Evolutionary conservation across 1,140 invertebrate genomes (phyloP), one percentile per base, ranked within the genome.

Genomic region (Schlechtendalia chinensis): DNA sequence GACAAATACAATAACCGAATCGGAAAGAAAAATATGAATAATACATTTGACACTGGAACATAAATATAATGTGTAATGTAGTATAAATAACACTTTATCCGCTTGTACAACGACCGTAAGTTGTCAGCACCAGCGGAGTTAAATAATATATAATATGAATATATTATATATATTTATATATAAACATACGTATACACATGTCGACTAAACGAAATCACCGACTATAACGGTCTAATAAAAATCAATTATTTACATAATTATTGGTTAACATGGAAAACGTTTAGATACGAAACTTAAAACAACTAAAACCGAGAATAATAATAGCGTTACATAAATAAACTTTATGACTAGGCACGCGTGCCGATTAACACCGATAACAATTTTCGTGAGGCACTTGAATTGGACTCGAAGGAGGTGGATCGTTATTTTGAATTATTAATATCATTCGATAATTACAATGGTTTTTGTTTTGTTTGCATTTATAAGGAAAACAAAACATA

Each of bases 381-480:
- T 75, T 22, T 59, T 22, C 5, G 54, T 50, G 29, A 79, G 75
- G 75, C 75, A 79, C 75, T 79, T 63, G n/a, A 79, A 79, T 79
- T 79, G 75, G 75, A 79, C 75, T 45, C 75, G 1, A 17, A 58
- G 22, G 24, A 59, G 29, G 58, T 47, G 5, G 24, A 77, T 47
- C 32, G 61, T 61, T 50, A 27, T 24, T 14, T 19, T 3, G 12
- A 45, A 69, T 45, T 63, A 59, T 58, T 59, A 39, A 32, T 11
- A 32, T 27, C 27, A 11, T 27, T 61, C 4, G 39, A 6, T 59
- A 22, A 4, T 59, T 65, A 29, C 32, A 65, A 32, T 12, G 32
- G 32, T 6, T 32, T 17, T 65, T 29, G 17, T n/a, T 22, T 27
- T 61, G 47, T 50, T 12, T 17, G 32, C 32, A 8, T 17, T 17